Conservation (phyloP, 1,140 invertebrate species). For the Bilobella aurantiaca region DNA sequence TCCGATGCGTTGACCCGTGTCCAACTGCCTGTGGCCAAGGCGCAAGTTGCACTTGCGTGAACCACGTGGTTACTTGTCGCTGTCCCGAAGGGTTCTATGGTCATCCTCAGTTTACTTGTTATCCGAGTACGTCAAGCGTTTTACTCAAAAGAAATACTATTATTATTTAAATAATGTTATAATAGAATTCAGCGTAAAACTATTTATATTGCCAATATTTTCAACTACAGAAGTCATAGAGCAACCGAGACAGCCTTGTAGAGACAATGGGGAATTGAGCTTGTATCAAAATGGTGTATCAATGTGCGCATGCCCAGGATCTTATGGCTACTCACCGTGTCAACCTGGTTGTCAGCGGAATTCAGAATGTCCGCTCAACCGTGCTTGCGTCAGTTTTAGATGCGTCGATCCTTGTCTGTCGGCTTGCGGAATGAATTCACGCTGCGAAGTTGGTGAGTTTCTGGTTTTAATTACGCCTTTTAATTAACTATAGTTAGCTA, state of each 20-base stretch:
- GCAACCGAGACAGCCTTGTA: constrained; percentile 39
- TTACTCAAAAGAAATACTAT: neutral
- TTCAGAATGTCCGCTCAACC: constrained; percentile 42
- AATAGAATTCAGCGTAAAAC: too few relatives aligned
- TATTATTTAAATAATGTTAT: constrained; percentile 35
- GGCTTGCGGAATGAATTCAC: constrained; percentile 43
- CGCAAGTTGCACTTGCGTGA: constrained; percentile 63
- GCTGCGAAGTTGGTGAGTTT: constrained; percentile 14
- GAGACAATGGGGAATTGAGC: constrained; percentile 72
- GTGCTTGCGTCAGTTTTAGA: constrained; percentile 49
- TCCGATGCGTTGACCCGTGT: constrained; percentile 70
- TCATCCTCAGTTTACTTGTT: constrained; percentile 65
- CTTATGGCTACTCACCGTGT: constrained; percentile 71
- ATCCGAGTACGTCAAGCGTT: neutral
- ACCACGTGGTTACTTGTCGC: constrained; percentile 65
- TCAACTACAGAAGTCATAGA: neutral
- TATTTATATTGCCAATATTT: too few relatives aligned
- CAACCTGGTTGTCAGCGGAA: constrained; percentile 15
- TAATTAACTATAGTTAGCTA: neutral
- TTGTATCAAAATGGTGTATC: constrained; percentile 67
- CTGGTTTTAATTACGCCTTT: neutral
- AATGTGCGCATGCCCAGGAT: constrained; percentile 66
- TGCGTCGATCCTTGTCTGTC: constrained; percentile 52
- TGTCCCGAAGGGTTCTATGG: constrained; percentile 64
- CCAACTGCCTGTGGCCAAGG: constrained; percentile 66